Percentiles rank a stretch among this genome's conserved stretches.
Conservation (phyloP, 2,113 vertebrate species). For the Lagopus muta region DNA sequence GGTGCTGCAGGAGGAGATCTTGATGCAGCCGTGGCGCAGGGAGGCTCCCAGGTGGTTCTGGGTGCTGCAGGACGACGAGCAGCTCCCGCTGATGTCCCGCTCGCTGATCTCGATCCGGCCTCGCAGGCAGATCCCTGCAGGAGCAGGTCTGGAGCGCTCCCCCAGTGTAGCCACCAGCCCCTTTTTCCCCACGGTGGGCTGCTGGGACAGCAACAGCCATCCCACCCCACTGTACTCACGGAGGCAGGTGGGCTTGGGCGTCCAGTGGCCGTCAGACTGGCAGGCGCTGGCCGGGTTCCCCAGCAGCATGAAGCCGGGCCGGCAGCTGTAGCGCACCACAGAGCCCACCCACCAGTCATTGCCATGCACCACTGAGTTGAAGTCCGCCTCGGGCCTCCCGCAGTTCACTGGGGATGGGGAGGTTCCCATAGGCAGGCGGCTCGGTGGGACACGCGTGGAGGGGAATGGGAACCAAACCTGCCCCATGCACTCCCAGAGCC, state of each 20-base stretch:
- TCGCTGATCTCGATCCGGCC: slow-evolving; percentile 81
- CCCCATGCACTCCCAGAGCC: background rate
- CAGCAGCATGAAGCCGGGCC: slow-evolving; percentile 81
- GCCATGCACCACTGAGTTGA: slow-evolving; percentile 75
- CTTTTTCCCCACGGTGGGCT: background rate
- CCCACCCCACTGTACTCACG: slow-evolving; percentile 69
- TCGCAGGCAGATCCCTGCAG: slow-evolving; percentile 80
- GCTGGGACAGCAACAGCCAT: background rate
- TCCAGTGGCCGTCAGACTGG: slow-evolving; percentile 82
- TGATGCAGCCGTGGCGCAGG: slow-evolving; percentile 75
- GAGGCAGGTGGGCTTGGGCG: slow-evolving; percentile 79
- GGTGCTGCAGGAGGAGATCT: slow-evolving; percentile 79
- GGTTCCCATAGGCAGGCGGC: background rate
- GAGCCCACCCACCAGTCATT: slow-evolving; percentile 89
- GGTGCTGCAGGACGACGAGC: slow-evolving; percentile 78
- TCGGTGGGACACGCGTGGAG: rapidly evolving
- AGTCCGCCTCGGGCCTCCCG: slow-evolving; percentile 81
- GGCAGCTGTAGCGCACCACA: slow-evolving; percentile 82
- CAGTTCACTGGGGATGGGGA: slow-evolving; percentile 81
- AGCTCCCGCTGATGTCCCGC: slow-evolving; percentile 76
- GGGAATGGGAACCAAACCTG: background rate
- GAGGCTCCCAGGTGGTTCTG: slow-evolving; percentile 70
- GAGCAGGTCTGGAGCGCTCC: background rate
- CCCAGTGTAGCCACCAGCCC: background rate
- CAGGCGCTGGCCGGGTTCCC: slow-evolving; percentile 80